Conservation (phyloP, 2,113 vertebrate genomes). For the Gymnogyps californianus region DNA sequence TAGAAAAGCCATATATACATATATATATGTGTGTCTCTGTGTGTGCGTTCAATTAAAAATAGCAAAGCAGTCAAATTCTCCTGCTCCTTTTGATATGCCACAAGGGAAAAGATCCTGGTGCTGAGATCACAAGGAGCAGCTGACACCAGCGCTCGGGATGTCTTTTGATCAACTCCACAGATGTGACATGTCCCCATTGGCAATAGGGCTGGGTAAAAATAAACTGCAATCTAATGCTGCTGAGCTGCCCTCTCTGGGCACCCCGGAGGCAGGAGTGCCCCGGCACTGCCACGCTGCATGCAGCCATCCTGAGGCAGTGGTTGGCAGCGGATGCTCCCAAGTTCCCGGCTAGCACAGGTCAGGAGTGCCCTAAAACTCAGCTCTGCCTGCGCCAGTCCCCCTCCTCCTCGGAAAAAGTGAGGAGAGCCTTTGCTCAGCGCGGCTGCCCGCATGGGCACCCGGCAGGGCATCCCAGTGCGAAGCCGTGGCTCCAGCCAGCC, state of each 20-base stretch:
- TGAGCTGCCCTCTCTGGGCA: slow-evolving; percentile 23
- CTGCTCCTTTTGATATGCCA: slow-evolving; percentile 70
- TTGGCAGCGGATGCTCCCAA: neutral
- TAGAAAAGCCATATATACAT: slow-evolving; percentile 49
- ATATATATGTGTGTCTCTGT: slow-evolving; percentile 14
- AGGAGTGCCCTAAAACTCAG: neutral
- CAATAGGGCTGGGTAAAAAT: slow-evolving; percentile 62
- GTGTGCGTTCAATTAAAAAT: slow-evolving; percentile 54
- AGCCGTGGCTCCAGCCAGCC: neutral
- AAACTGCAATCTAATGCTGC: slow-evolving; percentile 34
- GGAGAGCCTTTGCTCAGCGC: neutral
- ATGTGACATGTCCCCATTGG: slow-evolving; percentile 62
- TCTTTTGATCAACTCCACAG: slow-evolving; percentile 70
- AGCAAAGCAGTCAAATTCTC: slow-evolving; percentile 58
- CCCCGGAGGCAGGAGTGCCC: neutral
- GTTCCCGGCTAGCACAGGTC: neutral
- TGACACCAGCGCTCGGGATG: slow-evolving; percentile 55
- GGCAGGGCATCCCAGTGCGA: neutral
- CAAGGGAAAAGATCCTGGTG: slow-evolving; percentile 61
- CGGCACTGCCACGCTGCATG: neutral
- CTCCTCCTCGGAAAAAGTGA: accelerated
- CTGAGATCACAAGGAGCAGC: slow-evolving; percentile 68
- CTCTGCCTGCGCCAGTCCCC: accelerated
- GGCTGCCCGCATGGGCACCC: accelerated
- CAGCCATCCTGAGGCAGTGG: neutral